Evolutionary conservation across 2,113 vertebrate species (phyloP), one percentile per base, ranked within the genome.

Genomic region (Solea solea): DNA sequence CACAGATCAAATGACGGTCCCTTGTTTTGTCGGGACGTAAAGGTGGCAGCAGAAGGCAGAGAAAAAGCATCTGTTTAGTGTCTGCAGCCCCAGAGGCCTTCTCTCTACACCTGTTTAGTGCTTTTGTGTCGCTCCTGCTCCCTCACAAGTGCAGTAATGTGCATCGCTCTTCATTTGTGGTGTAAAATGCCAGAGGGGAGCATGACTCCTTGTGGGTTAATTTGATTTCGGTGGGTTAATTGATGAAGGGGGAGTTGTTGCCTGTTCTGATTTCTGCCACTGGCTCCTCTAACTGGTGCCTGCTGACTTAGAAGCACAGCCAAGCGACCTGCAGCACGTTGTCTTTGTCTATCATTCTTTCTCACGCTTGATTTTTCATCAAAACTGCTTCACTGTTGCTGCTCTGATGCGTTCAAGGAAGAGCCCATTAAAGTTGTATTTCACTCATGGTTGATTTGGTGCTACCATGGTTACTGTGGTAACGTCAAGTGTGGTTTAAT

Each of bases 1-100:
- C 86, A 83, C 88, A 55, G 89, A 92, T 93, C 90, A 91, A 86
- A 93, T 90, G 83, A 89, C 86, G 42, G 76, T 48, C 76, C 81
- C 90, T 88, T 90, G 87, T 87, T 89, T 93, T 87, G 78, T 69
- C 46, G 83, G 82, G 82, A 79, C 84, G 90, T 83, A 90, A 88
- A 92, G 92, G 88, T 90, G 90, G 74, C 73, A 64, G 85, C 84
- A 73, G 83, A 75, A 84, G 83, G 85, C 77, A 61, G 80, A 81
- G 80, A 78, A 84, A 82, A 88, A 87, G 88, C 89, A 86, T 89
- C 89, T 91, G 90, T 90, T 90, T 82, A 74, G 83, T 76, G 85
- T 76, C 76, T 44, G 71, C 69, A 44, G 84, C 83, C 88, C 86
- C 69, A 70, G 83, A 79, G 84, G 88, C 84, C 68, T 64, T 56